Conservation (phyloP, 2,113 vertebrate genomes). For the Catharus minimus region DNA sequence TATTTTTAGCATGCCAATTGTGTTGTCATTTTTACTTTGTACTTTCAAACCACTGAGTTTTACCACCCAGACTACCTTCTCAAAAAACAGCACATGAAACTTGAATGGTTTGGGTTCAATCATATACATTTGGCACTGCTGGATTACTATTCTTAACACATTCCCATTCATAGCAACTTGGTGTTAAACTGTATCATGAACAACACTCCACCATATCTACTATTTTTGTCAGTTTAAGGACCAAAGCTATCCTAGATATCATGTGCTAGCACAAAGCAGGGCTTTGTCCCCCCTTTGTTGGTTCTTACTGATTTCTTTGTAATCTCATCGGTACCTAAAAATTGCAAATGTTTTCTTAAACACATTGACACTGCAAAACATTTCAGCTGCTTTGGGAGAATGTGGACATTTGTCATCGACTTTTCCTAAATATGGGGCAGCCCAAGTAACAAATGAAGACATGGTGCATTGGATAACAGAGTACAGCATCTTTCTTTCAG, state of each 20-base stretch:
- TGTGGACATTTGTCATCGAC: neutral
- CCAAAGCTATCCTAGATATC: neutral
- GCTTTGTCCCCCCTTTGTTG: neutral
- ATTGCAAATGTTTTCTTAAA: neutral
- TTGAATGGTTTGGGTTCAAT: neutral
- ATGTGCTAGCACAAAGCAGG: neutral
- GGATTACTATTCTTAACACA: neutral
- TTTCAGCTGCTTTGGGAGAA: neutral
- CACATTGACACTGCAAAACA: neutral
- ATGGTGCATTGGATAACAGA: neutral
- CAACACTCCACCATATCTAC: neutral
- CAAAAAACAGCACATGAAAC: neutral
- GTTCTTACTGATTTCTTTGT: neutral
- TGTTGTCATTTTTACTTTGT: neutral
- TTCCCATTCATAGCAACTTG: neutral
- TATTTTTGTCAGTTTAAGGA: neutral
- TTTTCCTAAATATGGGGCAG: neutral
- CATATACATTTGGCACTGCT: neutral
- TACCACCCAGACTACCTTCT: neutral
- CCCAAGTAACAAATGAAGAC: neutral
- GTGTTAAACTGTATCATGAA: neutral
- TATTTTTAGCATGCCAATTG: neutral
- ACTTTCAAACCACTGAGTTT: neutral
- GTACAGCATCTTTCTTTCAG: neutral
- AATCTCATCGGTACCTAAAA: neutral